Conservation (phyloP, 2,113 vertebrate species). For the Pachypanchax playfairii region DNA sequence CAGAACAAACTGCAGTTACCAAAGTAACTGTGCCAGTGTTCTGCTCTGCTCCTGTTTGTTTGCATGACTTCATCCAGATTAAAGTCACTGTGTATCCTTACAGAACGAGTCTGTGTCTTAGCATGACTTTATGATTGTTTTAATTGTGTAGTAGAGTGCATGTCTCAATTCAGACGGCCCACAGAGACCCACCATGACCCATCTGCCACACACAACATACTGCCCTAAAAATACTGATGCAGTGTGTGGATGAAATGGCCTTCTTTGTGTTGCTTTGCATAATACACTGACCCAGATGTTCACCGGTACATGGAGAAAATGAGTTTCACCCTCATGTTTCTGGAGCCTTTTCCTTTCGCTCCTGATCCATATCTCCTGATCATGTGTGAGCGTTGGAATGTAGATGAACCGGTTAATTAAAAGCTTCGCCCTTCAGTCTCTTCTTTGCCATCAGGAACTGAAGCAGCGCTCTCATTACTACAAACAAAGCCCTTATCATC, state of each 20-base stretch:
- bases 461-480: too few species aligned
- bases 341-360: too few species aligned
- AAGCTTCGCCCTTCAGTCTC: too few species aligned
- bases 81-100: background rate
- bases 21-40: constrained; percentile 19
- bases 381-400: too few species aligned
- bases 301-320: too few species aligned
- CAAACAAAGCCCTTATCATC: too few species aligned
- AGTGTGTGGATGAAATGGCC: background rate
- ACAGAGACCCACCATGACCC: constrained; percentile 27
- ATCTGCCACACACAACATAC: constrained; percentile 20
- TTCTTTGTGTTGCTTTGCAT: background rate
- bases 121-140: constrained; percentile 4
- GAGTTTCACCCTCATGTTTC: too few species aligned
- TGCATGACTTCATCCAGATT: background rate
- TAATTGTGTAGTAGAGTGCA: constrained; percentile 14
- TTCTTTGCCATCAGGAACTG: too few species aligned
- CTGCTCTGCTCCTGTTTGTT: constrained; percentile 15
- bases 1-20: constrained; percentile 51
- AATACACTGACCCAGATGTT: constrained; percentile 7
- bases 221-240: constrained; percentile 32
- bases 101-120: background rate
- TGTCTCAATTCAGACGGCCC: constrained; percentile 29
- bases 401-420: too few species aligned
- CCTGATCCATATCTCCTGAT: too few species aligned